These are phyloP conservation scores for Atta texana DNA, from an alignment of 1,140 invertebrate genomes.

Conservation along the genomic window DNA sequence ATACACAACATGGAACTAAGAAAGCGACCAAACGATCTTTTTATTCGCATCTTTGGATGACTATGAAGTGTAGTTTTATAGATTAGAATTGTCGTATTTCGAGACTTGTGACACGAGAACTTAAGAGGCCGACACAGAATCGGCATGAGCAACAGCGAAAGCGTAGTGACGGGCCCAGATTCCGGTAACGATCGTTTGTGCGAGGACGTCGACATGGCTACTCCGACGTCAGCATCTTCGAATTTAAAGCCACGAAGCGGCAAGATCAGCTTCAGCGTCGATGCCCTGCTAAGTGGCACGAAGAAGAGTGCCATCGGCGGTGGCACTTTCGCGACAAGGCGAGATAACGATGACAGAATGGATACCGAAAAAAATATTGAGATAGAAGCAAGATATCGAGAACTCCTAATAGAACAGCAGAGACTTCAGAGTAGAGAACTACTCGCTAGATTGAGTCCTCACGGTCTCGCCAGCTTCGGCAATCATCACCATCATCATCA, in stretches of 20 bases:
- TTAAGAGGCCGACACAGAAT: background rate
- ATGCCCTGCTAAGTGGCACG: slow-evolving; percentile 83
- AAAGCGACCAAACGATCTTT: background rate
- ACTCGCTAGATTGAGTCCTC: slow-evolving; percentile 81
- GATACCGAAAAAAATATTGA: slow-evolving; percentile 78
- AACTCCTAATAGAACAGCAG: slow-evolving; percentile 82
- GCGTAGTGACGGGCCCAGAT: slow-evolving; percentile 79
- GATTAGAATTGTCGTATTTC: background rate
- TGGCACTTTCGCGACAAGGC: slow-evolving; percentile 63
- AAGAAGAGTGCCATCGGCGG: slow-evolving; percentile 74
- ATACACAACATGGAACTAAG: slow-evolving; percentile 9
- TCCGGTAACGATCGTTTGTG: slow-evolving; percentile 75
- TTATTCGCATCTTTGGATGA: background rate
- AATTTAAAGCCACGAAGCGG: slow-evolving; percentile 84
- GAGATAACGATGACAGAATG: slow-evolving; percentile 68
- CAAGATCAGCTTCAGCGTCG: slow-evolving; percentile 86
- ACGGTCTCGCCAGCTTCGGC: slow-evolving; percentile 72
- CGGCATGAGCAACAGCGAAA: slow-evolving; percentile 79
- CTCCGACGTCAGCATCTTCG: slow-evolving; percentile 82
- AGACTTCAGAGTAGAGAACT: slow-evolving; percentile 82
- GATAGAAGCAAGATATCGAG: slow-evolving; percentile 81
- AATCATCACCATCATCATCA: slow-evolving; percentile 75
- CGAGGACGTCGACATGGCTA: slow-evolving; percentile 84
- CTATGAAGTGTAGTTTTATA: background rate
- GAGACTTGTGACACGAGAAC: slow-evolving; percentile 11